Percentiles rank a stretch among this genome's conserved stretches.
Evolutionary conservation across 92 coral and sea anemone genomes (phyloP).

Genomic region (Palythoa heliodiscus): DNA sequence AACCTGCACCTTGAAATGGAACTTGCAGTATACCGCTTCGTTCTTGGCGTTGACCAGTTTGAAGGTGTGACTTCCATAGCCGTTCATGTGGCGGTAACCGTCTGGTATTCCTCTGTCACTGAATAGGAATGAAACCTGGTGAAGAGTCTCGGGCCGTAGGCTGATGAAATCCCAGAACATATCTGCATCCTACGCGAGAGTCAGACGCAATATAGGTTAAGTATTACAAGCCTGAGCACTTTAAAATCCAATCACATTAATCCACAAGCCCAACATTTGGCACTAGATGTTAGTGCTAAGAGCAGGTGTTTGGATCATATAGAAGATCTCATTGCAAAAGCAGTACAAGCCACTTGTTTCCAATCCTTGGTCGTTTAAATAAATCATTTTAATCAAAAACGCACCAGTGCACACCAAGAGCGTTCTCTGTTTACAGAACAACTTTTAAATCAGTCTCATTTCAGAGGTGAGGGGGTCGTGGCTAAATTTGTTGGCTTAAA

Average conservation of each 20-base stretch:
- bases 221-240: neutral
- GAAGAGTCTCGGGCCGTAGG: constrained; percentile 37
- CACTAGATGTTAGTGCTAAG: too few species aligned
- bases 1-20: constrained; percentile 28
- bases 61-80: constrained; percentile 46
- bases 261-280: neutral
- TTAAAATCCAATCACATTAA: neutral
- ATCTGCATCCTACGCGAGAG: constrained; percentile 30
- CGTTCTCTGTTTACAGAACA: too few species aligned
- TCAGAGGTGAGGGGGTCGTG: too few species aligned
- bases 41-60: constrained; percentile 40
- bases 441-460: too few species aligned
- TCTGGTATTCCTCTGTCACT: constrained; percentile 49
- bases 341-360: too few species aligned
- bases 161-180: constrained; percentile 54
- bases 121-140: constrained; percentile 38
- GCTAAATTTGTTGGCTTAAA: too few species aligned
- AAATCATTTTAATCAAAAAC: too few species aligned
- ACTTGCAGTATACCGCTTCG: constrained; percentile 48
- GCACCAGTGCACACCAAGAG: too few species aligned
- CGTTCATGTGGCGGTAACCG: constrained; percentile 51
- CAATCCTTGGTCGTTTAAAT: too few species aligned
- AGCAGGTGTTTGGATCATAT: too few species aligned
- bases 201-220: neutral
- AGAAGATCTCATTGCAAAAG: too few species aligned